These are phyloP conservation scores for Megalurothrips usitatus DNA, from an alignment of 2,888 invertebrate species.

Conservation along the genomic window DNA sequence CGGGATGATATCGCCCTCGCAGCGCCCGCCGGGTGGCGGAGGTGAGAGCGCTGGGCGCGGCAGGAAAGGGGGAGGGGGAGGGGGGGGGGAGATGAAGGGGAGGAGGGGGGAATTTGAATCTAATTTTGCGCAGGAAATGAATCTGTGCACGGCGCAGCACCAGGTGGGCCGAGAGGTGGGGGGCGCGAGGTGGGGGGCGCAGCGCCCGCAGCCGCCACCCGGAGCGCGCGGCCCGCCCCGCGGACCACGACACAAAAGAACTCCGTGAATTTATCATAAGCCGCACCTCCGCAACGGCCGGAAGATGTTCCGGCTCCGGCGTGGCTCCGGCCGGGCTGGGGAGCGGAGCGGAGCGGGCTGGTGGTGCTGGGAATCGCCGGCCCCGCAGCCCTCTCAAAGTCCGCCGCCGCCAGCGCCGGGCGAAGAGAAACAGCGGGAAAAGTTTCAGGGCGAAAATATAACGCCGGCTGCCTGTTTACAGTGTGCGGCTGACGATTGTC, in stretches of 20 bases:
- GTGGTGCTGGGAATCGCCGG: too few species aligned
- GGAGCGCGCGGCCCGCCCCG: not conserved
- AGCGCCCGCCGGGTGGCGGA: not conserved
- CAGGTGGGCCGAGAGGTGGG: not conserved
- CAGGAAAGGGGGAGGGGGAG: not conserved
- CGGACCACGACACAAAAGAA: not conserved
- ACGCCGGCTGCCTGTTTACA: too few species aligned
- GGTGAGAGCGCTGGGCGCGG: not conserved
- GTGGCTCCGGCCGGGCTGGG: not conserved
- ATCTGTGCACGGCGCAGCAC: not conserved
- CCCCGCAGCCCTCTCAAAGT: too few species aligned
- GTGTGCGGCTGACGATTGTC: too few species aligned
- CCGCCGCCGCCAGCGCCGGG: too few species aligned
- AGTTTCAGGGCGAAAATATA: too few species aligned
- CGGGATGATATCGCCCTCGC: too few species aligned
- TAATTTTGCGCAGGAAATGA: constrained; percentile 8
- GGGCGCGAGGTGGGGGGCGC: not conserved
- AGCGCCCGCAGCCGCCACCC: not conserved
- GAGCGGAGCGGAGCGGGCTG: too few species aligned
- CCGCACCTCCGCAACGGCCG: not conserved
- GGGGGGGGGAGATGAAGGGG: not conserved
- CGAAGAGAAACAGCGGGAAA: too few species aligned
- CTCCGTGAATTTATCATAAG: not conserved
- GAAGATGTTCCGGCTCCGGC: not conserved
- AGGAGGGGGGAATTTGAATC: not conserved